These are phyloP conservation scores for Triplophysa yarkandensis DNA, from an alignment of 2,797 vertebrate genomes.

Conservation along the genomic window DNA sequence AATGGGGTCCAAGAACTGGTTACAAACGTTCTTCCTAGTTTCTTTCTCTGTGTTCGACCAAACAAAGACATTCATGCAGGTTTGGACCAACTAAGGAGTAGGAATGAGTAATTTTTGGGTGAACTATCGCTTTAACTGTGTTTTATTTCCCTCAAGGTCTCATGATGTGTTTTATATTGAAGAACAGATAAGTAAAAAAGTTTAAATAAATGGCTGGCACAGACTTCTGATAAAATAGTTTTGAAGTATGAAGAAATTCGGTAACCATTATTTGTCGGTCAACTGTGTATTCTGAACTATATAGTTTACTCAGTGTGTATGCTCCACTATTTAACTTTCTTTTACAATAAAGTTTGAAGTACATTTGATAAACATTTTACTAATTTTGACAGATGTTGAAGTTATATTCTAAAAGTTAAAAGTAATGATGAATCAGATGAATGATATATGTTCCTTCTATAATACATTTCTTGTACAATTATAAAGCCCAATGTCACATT, in stretches of 20 bases:
- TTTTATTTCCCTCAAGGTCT: background rate
- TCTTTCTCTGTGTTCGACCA: no score
- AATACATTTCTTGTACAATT: background rate
- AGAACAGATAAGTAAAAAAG: background rate
- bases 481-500: no score
- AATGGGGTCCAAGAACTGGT: no score
- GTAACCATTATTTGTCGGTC: background rate
- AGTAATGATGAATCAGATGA: constrained; percentile 20
- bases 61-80: no score
- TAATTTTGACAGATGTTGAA: constrained; percentile 1
- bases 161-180: no score
- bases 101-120: no score
- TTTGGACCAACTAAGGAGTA: no score
- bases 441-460: constrained; percentile 38
- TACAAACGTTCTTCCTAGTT: no score
- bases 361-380: no score
- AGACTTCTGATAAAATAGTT: background rate
- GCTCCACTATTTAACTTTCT: background rate
- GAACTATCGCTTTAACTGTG: no score
- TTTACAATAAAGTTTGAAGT: no score
- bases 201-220: background rate
- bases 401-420: background rate
- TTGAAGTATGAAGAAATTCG: background rate
- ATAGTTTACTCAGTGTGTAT: background rate
- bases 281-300: background rate